Percentiles rank a stretch among this genome's conserved stretches.
Evolutionary conservation across 2,797 vertebrate genomes (phyloP).

Genomic region (Neopelma chrysocephalum): DNA sequence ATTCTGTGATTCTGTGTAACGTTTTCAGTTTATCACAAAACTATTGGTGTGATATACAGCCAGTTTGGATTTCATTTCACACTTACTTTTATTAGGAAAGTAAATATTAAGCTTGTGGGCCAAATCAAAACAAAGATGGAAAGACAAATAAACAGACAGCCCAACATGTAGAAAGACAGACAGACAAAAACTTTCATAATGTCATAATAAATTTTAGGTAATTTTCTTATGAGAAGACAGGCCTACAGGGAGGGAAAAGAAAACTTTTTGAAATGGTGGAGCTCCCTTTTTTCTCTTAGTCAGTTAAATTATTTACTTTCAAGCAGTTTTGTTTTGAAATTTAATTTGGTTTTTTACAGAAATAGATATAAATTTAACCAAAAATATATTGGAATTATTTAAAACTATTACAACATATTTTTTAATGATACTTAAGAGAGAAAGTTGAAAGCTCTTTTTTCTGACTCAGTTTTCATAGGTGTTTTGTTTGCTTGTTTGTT

Average conservation of each 20-base stretch:
- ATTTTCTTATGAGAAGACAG: not conserved
- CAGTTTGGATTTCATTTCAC: not conserved
- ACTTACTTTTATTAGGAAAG: not conserved
- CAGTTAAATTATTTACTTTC: not conserved
- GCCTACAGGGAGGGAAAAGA: not conserved
- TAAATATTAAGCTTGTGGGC: not conserved
- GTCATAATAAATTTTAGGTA: not conserved
- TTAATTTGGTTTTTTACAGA: not conserved
- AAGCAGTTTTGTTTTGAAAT: not conserved
- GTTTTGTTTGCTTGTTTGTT: no score
- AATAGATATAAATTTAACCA: not conserved
- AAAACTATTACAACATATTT: not conserved
- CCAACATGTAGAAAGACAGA: not conserved
- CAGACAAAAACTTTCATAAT: not conserved
- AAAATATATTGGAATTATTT: not conserved
- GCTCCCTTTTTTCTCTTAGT: not conserved
- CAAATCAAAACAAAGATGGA: not conserved
- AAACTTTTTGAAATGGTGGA: not conserved
- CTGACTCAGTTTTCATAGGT: not conserved
- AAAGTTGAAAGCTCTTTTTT: not conserved
- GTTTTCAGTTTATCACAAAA: not conserved
- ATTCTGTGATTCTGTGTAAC: not conserved
- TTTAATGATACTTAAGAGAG: not conserved
- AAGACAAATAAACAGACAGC: not conserved
- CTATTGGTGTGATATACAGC: not conserved